Conservation (phyloP, 2,888 invertebrate genomes). For the Andrena minutula region DNA sequence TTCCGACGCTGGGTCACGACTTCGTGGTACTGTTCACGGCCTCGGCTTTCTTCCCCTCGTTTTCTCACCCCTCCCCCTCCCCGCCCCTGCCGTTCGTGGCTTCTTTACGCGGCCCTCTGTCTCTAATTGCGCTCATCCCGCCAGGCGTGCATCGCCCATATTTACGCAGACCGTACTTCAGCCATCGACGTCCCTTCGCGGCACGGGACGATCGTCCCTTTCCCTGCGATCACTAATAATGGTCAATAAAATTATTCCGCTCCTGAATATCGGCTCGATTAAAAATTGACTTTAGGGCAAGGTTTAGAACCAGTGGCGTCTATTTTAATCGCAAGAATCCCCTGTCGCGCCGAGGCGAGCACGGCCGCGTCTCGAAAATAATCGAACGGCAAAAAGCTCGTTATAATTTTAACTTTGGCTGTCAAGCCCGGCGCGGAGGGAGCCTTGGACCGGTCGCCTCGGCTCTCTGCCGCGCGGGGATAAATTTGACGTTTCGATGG, state of each 20-base stretch:
- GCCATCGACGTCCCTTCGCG: conserved; percentile 25
- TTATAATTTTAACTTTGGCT: conserved; percentile 40
- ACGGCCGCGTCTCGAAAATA: not conserved
- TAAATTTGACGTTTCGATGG: conserved; percentile 64
- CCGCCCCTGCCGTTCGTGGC: not conserved
- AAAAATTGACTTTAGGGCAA: too few relatives aligned
- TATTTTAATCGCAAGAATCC: not conserved
- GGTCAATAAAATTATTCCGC: conserved; percentile 43
- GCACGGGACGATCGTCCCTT: conserved; percentile 47
- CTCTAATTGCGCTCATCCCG: conserved; percentile 69
- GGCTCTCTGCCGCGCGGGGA: conserved; percentile 39
- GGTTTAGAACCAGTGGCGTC: too few relatives aligned
- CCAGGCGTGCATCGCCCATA: conserved; percentile 59
- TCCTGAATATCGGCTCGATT: not conserved
- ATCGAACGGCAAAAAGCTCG: conserved; percentile 22
- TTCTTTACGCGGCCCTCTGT: conserved; percentile 43
- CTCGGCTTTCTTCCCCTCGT: conserved; percentile 46
- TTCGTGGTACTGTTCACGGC: conserved; percentile 59
- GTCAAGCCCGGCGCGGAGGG: conserved; percentile 4
- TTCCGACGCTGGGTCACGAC: conserved; percentile 75
- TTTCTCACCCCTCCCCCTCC: conserved; percentile 12
- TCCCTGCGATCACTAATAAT: not conserved
- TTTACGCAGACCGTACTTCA: conserved; percentile 57
- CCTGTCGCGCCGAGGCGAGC: not conserved
- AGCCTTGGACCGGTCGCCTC: conserved; percentile 28